A percentile compares a stretch with the other conserved stretches of the same genome.
phyloP scores from a whole-genome alignment of 2,113 vertebrate species.

The Apistogramma diplotaenia region DNA sequence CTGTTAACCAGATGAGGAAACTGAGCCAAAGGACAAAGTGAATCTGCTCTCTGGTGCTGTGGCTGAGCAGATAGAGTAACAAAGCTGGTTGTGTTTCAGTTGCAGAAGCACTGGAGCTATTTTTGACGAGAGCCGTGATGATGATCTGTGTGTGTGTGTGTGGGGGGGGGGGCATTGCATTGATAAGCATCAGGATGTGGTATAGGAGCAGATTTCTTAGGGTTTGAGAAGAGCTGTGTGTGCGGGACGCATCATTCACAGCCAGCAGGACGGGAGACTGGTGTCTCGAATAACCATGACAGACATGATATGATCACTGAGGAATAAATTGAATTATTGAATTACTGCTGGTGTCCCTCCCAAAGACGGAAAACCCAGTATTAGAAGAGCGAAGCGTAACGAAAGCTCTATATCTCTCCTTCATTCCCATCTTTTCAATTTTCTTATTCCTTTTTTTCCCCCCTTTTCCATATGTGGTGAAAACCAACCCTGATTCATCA shows the following conservation, averaged over 20 bases:
- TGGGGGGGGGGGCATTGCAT: too few species aligned
- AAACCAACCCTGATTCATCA: conserved; percentile 37
- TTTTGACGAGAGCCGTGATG: too few species aligned
- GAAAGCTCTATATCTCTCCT: neutral
- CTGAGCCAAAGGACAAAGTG: conserved; percentile 12
- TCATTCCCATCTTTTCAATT: neutral
- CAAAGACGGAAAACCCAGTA: conserved; percentile 13
- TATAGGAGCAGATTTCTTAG: neutral
- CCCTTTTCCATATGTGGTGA: neutral
- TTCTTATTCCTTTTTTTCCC: neutral
- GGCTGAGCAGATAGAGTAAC: conserved; percentile 11
- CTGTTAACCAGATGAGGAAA: conserved; percentile 9
- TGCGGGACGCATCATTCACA: neutral
- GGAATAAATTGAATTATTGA: conserved; percentile 52
- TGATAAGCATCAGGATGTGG: conserved; percentile 33
- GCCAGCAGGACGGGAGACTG: neutral
- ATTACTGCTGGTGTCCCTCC: conserved; percentile 32
- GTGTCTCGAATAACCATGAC: conserved; percentile 49
- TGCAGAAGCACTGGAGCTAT: conserved; percentile 36
- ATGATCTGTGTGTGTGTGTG: too few species aligned
- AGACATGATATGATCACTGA: conserved; percentile 37
- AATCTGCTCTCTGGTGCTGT: neutral
- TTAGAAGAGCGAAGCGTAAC: conserved; percentile 1
- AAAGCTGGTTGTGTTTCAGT: conserved; percentile 18
- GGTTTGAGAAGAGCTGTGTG: neutral